Conservation (phyloP, 2,888 invertebrate species). For the Synergus itoensis region DNA sequence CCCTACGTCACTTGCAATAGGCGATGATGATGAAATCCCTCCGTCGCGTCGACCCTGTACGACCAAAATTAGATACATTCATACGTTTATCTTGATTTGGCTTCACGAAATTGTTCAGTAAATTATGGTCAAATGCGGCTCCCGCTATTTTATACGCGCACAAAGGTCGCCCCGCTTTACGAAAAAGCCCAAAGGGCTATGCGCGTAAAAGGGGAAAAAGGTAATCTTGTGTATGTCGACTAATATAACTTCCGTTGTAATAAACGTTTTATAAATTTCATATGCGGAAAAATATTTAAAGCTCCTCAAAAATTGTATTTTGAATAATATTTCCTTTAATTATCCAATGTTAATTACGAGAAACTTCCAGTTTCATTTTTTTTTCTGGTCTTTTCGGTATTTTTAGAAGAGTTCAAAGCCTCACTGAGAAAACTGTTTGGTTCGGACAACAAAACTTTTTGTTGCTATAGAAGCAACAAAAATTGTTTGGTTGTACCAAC, state of each 20-base stretch:
- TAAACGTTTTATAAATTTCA: background rate
- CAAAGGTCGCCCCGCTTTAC: background rate
- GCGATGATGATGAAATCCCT: constrained; percentile 58
- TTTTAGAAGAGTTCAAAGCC: too few species aligned
- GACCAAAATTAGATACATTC: constrained; percentile 57
- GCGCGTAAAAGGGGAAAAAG: background rate
- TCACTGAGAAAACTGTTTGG: too few species aligned
- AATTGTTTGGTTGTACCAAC: too few species aligned
- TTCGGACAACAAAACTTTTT: too few species aligned
- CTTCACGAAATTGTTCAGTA: constrained; percentile 53
- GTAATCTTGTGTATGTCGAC: background rate
- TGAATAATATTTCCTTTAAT: too few species aligned
- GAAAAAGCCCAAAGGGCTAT: constrained; percentile 4
- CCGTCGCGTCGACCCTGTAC: constrained; percentile 52
- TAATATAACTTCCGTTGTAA: background rate
- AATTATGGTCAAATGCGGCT: constrained; percentile 50
- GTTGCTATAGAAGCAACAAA: too few species aligned
- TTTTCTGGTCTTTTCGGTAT: too few species aligned
- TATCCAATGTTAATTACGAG: too few species aligned
- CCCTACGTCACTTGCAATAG: constrained; percentile 52
- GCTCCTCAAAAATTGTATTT: background rate
- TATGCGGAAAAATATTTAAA: background rate
- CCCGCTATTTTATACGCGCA: constrained; percentile 6
- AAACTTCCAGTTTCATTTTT: too few species aligned
- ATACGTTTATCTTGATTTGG: constrained; percentile 57